A percentile compares a stretch with the other conserved stretches of the same genome.
phyloP scores from a whole-genome alignment of 64 coral and sea anemone species.

The Cladopsammia gracilis region DNA sequence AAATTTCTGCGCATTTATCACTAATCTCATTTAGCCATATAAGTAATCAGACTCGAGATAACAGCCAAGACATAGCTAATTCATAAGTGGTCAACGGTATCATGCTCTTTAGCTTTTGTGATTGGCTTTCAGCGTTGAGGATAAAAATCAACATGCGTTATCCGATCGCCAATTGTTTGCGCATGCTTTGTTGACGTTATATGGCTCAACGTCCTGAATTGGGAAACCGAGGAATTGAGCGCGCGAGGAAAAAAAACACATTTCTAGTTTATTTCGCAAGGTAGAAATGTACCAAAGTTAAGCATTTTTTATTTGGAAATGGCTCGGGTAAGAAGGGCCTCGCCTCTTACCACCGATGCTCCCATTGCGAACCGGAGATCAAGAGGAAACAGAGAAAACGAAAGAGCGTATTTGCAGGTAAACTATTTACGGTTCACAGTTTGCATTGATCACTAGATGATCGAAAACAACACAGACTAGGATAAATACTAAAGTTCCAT shows the following conservation, averaged over 20 bases:
- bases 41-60: slow-evolving; percentile 16
- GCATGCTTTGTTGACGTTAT: neutral
- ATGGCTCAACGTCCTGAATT: neutral
- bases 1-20: neutral
- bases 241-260: neutral
- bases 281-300: neutral
- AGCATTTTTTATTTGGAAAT: neutral
- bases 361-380: neutral
- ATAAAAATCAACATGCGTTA: neutral
- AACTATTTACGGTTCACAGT: neutral
- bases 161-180: neutral
- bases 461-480: neutral
- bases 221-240: neutral
- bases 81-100: slow-evolving; percentile 21
- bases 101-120: neutral
- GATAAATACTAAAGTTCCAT: neutral
- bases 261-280: neutral
- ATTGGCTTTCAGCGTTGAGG: neutral
- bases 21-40: neutral
- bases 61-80: slow-evolving; percentile 27
- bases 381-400: neutral
- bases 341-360: neutral
- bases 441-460: neutral
- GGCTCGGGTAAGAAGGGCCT: neutral
- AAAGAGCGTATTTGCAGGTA: neutral